phyloP scores from a whole-genome alignment of 2,113 vertebrate species.

The Vombatus ursinus region DNA sequence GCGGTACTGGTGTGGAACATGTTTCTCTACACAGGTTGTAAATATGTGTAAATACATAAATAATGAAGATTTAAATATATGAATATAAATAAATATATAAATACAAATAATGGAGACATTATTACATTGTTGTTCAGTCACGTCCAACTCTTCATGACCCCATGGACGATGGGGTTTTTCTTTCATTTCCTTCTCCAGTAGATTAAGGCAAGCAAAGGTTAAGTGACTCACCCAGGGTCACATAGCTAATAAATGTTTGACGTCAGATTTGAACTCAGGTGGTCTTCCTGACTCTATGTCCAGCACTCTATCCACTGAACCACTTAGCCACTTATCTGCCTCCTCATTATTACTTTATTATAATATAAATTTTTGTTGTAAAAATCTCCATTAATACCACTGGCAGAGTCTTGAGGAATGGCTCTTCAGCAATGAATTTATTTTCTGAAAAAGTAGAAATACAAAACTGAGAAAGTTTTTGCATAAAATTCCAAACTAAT shows the following conservation, averaged over 20 bases:
- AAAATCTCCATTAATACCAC: not conserved
- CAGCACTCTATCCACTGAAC: too few relatives aligned
- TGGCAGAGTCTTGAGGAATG: conserved; percentile 12
- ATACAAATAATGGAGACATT: not conserved
- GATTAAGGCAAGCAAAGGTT: too few relatives aligned
- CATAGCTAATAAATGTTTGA: too few relatives aligned
- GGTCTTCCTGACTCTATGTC: too few relatives aligned
- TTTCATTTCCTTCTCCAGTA: too few relatives aligned
- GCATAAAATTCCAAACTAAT: not conserved
- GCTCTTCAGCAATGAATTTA: conserved; percentile 44
- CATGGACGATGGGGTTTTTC: too few relatives aligned
- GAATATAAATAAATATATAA: not conserved
- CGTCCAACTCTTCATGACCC: too few relatives aligned
- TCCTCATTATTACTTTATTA: not conserved
- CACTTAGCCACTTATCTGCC: too few relatives aligned
- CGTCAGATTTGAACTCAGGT: too few relatives aligned
- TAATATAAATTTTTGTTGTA: not conserved
- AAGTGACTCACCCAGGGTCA: too few relatives aligned
- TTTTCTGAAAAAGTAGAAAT: conserved; percentile 26
- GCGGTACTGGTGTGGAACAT: too few relatives aligned
- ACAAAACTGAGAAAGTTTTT: not conserved
- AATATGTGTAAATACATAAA: not conserved
- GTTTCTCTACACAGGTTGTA: too few relatives aligned
- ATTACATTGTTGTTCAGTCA: not conserved
- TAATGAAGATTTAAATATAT: not conserved